Conservation (phyloP, 2,113 vertebrate species). For the Ptyas mucosa region DNA sequence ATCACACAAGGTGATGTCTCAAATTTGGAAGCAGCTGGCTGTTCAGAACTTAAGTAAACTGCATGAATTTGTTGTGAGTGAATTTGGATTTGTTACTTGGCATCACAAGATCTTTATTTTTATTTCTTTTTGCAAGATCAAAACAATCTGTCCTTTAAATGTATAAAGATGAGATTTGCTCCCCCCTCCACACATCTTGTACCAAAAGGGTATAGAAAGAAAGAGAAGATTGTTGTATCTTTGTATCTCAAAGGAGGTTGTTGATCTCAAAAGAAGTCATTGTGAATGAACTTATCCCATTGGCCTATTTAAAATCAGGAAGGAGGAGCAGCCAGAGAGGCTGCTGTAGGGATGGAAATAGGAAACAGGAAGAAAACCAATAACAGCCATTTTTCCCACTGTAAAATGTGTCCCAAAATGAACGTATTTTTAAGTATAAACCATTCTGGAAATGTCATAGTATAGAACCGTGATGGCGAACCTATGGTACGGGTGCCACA, state of each 20-base stretch:
- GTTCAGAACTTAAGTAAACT: not conserved
- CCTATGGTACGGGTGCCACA: too few species aligned
- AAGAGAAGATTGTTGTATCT: not conserved
- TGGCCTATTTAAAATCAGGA: not conserved
- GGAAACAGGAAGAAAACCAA: not conserved
- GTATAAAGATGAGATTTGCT: not conserved
- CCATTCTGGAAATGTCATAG: not conserved
- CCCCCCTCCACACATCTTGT: not conserved
- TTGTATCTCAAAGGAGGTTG: not conserved
- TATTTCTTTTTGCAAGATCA: not conserved
- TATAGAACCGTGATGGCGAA: too few species aligned
- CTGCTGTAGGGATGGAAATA: not conserved
- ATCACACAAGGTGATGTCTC: not conserved
- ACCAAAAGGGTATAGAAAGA: constrained; percentile 31
- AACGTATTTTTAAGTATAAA: not conserved
- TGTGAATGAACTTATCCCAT: not conserved
- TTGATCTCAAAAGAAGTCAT: not conserved
- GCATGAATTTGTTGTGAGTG: not conserved
- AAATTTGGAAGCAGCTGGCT: not conserved
- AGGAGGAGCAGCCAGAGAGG: not conserved
- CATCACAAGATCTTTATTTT: not conserved
- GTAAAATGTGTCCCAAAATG: not conserved
- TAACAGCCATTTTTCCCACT: not conserved
- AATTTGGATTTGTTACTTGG: not conserved
- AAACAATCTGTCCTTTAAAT: not conserved